Conservation (phyloP, 2,113 vertebrate genomes). For the Apus apus region DNA sequence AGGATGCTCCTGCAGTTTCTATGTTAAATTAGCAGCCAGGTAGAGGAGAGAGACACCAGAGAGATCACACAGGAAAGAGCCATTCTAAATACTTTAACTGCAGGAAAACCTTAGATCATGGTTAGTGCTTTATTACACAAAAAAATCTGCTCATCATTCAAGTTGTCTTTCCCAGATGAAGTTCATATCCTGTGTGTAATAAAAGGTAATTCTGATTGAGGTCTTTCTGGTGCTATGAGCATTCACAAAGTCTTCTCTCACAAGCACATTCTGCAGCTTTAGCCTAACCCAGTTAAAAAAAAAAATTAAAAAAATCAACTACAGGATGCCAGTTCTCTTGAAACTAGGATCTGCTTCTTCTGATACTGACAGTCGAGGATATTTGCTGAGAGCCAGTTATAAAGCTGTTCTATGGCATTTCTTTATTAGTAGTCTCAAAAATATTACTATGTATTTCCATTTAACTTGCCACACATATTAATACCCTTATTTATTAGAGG, state of each 20-base stretch:
- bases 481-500: neutral
- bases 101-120: slow-evolving; percentile 1
- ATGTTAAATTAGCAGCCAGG: neutral
- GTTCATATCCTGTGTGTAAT: slow-evolving; percentile 13
- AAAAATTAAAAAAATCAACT: neutral
- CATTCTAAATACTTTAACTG: neutral
- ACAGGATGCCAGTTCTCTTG: neutral
- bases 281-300: neutral
- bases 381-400: neutral
- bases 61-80: slow-evolving; percentile 15
- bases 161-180: neutral
- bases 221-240: neutral
- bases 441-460: neutral
- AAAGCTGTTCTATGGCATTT: neutral
- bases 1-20: neutral
- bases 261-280: neutral
- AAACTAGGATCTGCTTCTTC: neutral
- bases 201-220: neutral
- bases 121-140: slow-evolving; percentile 25
- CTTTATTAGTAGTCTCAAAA: neutral
- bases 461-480: neutral
- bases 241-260: neutral
- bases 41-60: neutral
- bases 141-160: slow-evolving; percentile 29
- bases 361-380: neutral